Base-by-base conservation (phyloP, 2,888 invertebrate species). In the Conus canariensis region DNA sequence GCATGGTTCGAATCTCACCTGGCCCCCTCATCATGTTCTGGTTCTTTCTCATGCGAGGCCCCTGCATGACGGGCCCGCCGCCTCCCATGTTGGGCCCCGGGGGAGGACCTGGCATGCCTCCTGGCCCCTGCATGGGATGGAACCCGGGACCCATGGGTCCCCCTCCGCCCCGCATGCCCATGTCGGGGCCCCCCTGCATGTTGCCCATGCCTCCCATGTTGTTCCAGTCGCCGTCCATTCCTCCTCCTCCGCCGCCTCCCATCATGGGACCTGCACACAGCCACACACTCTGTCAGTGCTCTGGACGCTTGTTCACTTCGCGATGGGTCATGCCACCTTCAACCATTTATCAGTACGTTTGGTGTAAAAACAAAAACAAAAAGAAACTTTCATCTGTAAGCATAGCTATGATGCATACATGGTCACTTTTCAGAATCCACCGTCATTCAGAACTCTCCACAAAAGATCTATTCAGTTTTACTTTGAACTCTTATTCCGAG, bases 101-200 rank as follows among this genome's bases (percentile, higher is more conserved):
- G 64, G 45, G 45, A 45, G 77, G 90, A 8, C 87, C 87, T 14
- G 9, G 85, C 85, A 85, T 85, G 58, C 45, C 45, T 16, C 87
- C 87, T 58, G 60, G 86, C 10, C 87, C 87, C 74, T 70, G 88
- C 88, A 88, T 88, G 85, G 85, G 89, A 25, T 89, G 89, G 30
- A 89, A 89, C 14, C 74, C 85, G 30, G 89, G 89, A 4, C 89
- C 89, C n/a, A 83, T 82, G 30, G 89, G 89, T 7, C 89, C 89
- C 22, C 12, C 64, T 16, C 64, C 64, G 64, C 58, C 85, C 12
- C 70, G 74, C 82, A 89, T 83, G 67, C 85, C 85, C 83, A 89
- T 82, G 88, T 82, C 74, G 1, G 74, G 74, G 5, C 67, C 86
- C 45, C 67, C 86, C 67, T 56, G 85, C 59, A 59, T 58, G 58